Conservation (phyloP, 2,797 vertebrate genomes). For the Rhynchotus rufescens region DNA sequence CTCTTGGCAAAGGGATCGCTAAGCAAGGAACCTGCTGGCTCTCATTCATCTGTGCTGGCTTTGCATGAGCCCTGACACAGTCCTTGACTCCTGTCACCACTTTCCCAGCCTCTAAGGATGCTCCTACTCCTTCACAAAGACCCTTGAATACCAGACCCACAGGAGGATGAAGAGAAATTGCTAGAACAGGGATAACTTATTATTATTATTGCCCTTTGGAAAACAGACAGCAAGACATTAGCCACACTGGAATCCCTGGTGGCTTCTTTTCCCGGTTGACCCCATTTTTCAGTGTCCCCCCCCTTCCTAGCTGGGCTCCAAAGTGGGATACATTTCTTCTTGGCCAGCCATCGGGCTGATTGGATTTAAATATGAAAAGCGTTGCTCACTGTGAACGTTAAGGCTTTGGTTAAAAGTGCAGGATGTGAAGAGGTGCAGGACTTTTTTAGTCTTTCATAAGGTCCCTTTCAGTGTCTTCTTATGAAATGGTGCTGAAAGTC, state of each 20-base stretch:
- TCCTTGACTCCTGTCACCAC: neutral
- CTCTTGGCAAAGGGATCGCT: neutral
- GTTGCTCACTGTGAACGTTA: conserved; percentile 40
- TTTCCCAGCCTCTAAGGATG: neutral
- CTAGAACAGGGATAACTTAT: neutral
- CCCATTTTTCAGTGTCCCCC: conserved; percentile 35
- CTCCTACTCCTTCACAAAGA: neutral
- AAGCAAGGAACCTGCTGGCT: neutral
- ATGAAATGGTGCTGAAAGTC: conserved; percentile 60
- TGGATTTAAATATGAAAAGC: conserved; percentile 75
- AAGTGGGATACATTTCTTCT: conserved; percentile 46
- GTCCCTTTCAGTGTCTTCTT: conserved; percentile 57
- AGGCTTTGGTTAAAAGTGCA: conserved; percentile 72
- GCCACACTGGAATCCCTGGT: neutral
- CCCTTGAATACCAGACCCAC: neutral
- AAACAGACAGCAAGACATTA: neutral
- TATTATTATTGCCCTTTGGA: neutral
- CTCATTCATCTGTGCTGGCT: neutral
- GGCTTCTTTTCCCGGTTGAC: conserved; percentile 36
- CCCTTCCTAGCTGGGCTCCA: conserved; percentile 7
- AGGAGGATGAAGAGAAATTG: neutral
- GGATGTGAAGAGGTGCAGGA: conserved; percentile 57
- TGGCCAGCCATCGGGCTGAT: conserved; percentile 10
- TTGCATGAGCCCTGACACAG: neutral
- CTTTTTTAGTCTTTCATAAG: conserved; percentile 70